Conservation (phyloP, 2,797 vertebrate species). For the Crypturellus tataupa region DNA sequence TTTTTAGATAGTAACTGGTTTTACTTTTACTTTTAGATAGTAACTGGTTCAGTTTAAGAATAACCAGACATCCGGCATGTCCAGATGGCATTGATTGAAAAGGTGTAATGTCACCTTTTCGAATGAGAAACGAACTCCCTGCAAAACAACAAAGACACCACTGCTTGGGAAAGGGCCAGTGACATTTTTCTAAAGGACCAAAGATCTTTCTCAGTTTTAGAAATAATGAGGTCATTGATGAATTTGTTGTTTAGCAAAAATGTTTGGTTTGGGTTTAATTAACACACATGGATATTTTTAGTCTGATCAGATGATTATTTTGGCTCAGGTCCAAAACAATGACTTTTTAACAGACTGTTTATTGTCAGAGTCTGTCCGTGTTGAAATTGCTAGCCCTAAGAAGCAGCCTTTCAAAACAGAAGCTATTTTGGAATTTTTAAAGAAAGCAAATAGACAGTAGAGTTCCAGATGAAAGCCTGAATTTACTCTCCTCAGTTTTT, state of each 20-base stretch:
- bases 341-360: background rate
- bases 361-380: background rate
- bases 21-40: background rate
- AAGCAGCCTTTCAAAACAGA: slow-evolving; percentile 2
- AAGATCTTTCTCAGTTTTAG: background rate
- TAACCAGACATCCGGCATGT: background rate
- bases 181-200: background rate
- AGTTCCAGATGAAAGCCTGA: background rate
- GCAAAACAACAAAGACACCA: background rate
- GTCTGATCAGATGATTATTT: background rate
- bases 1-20: background rate
- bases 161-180: background rate
- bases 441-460: background rate
- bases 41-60: background rate
- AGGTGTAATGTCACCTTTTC: background rate
- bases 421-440: slow-evolving; percentile 7
- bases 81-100: background rate
- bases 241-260: slow-evolving; percentile 9
- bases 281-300: background rate
- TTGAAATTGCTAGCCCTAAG: slow-evolving; percentile 1
- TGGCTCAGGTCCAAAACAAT: slow-evolving; percentile 5
- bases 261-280: slow-evolving; percentile 25
- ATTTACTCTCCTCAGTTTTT: background rate
- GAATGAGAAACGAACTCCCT: background rate
- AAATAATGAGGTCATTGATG: slow-evolving; percentile 7